Conservation (phyloP, 2,797 vertebrate species). For the Lagocephalus sceleratus region DNA sequence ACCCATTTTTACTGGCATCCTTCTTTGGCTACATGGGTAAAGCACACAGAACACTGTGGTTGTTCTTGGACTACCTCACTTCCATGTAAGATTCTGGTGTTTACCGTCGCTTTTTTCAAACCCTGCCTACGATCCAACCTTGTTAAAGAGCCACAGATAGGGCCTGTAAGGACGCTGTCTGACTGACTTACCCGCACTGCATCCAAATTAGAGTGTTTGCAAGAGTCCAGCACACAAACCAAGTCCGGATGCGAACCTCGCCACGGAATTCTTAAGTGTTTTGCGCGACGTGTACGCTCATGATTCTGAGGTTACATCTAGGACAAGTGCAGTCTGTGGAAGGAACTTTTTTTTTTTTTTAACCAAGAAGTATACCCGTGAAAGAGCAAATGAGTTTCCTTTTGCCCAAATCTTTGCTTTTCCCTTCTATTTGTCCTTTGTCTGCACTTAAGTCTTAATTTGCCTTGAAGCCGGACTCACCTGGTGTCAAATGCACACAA, state of each 20-base stretch:
- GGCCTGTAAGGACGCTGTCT: constrained; percentile 68
- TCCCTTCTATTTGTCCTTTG: too few species aligned
- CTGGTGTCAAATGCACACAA: too few species aligned
- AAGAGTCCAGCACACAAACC: constrained; percentile 47
- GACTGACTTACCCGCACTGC: constrained; percentile 34
- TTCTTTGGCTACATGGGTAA: constrained; percentile 57
- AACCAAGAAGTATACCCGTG: constrained; percentile 52
- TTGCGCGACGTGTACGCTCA: constrained; percentile 24
- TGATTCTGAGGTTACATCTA: constrained; percentile 52
- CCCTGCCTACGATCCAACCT: constrained; percentile 50
- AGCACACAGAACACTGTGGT: constrained; percentile 65
- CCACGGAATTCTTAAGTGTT: constrained; percentile 32
- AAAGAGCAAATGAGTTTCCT: constrained; percentile 30
- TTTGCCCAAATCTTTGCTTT: too few species aligned
- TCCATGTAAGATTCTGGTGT: constrained; percentile 58
- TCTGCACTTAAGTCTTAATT: too few species aligned
- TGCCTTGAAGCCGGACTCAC: too few species aligned
- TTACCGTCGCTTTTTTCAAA: constrained; percentile 48
- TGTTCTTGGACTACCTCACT: constrained; percentile 62
- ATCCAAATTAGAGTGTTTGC: constrained; percentile 56
- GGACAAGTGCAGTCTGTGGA: background rate
- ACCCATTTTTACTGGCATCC: constrained; percentile 58
- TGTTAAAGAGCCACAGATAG: constrained; percentile 35
- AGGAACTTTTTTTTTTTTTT: constrained; percentile 7
- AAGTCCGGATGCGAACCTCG: constrained; percentile 23